A percentile compares a stretch with the other conserved stretches of the same genome.
Evolutionary conservation across 2,113 vertebrate genomes (phyloP).

Genomic region (Nannospalax galili): DNA sequence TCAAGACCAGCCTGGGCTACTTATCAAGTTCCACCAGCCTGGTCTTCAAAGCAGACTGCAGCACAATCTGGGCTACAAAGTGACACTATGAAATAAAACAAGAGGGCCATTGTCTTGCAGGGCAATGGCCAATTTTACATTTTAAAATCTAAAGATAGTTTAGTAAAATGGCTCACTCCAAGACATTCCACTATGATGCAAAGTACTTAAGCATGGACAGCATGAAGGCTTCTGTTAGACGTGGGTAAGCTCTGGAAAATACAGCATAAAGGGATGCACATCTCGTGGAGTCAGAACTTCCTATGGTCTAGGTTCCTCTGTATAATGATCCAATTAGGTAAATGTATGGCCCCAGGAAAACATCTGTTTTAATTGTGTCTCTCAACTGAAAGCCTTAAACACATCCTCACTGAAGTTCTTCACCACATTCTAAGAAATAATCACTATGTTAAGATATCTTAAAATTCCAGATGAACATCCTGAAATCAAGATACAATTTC

Average conservation of each 20-base stretch:
- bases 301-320: not conserved
- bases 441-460: constrained; percentile 8
- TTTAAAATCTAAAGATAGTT: constrained; percentile 1
- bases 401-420: not conserved
- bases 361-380: not conserved
- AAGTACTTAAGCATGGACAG: not conserved
- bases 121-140: not conserved
- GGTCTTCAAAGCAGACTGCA: not conserved
- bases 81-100: not conserved
- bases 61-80: not conserved
- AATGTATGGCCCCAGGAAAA: not conserved
- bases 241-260: not conserved
- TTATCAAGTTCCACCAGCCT: not conserved
- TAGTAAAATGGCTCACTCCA: not conserved
- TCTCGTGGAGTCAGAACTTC: not conserved
- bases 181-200: not conserved
- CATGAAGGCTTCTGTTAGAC: not conserved
- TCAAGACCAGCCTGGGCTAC: not conserved
- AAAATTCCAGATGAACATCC: constrained; percentile 53
- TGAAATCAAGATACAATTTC: constrained; percentile 55
- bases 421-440: not conserved
- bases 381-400: constrained; percentile 3
- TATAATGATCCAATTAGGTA: not conserved
- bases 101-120: not conserved
- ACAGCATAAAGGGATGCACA: not conserved